Conservation (phyloP, 2,888 invertebrate genomes). For the Leuctra nigra region DNA sequence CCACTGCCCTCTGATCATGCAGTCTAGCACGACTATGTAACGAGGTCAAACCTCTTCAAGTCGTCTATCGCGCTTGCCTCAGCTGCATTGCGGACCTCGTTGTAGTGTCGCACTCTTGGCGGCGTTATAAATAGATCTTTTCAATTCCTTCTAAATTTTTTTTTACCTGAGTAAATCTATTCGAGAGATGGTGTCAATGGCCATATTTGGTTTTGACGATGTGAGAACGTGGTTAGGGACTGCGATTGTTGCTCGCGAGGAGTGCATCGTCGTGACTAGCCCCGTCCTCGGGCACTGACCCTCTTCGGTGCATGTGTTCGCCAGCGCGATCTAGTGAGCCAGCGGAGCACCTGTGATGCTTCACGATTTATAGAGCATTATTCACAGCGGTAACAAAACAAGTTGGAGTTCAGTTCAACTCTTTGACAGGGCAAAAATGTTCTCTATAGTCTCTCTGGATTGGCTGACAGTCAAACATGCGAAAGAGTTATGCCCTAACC, state of each 20-base stretch:
- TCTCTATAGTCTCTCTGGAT: not conserved
- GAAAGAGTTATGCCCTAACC: constrained; percentile 10
- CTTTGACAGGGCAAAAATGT: not conserved
- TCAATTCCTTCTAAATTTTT: no score
- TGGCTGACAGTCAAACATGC: not conserved
- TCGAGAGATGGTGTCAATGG: not conserved
- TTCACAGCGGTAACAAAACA: not conserved
- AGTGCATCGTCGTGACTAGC: not conserved
- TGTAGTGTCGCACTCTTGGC: no score
- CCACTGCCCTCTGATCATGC: no score
- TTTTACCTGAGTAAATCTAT: not conserved
- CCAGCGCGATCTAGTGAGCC: not conserved
- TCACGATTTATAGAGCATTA: not conserved
- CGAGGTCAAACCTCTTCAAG: no score
- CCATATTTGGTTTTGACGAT: not conserved
- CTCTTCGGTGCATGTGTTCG: not conserved
- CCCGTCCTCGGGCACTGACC: constrained; percentile 1
- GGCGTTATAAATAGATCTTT: no score
- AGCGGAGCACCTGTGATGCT: not conserved
- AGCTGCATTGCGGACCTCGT: no score
- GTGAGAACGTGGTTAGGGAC: not conserved
- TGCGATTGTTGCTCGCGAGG: not conserved
- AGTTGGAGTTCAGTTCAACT: not conserved
- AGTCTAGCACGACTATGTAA: no score
- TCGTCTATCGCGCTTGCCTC: no score